Evolutionary conservation across 2,113 vertebrate species (phyloP).

Genomic region (Parus major): DNA sequence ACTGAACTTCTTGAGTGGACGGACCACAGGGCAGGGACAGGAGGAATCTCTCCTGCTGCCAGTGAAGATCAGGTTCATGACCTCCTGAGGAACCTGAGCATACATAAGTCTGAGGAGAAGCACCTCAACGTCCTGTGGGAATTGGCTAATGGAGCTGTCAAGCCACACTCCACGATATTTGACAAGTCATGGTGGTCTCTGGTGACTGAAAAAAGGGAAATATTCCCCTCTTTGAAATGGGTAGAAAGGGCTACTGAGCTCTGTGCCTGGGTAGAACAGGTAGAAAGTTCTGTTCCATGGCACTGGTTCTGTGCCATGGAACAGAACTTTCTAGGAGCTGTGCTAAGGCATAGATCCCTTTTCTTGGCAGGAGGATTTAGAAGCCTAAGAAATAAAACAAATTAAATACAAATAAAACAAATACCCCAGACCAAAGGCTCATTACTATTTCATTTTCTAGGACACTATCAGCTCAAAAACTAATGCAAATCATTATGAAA

Average conservation of each 20-base stretch:
- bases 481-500: not conserved
- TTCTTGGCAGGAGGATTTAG: not conserved
- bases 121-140: not conserved
- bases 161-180: rapidly evolving
- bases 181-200: too few relatives aligned
- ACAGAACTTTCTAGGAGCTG: not conserved
- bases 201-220: not conserved
- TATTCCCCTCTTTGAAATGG: not conserved
- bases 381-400: not conserved
- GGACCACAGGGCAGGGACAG: too few relatives aligned
- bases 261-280: too few relatives aligned
- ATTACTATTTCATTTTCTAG: not conserved
- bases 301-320: too few relatives aligned
- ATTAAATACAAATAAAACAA: not conserved
- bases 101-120: rapidly evolving
- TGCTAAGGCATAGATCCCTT: not conserved
- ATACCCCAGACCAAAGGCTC: not conserved
- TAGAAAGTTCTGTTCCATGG: too few relatives aligned
- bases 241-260: not conserved
- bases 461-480: not conserved
- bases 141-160: too few relatives aligned
- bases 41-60: too few relatives aligned
- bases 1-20: not conserved
- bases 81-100: not conserved
- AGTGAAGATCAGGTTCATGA: not conserved